A percentile compares a stretch with the other conserved stretches of the same genome.
Evolutionary conservation across 2,797 vertebrate species (phyloP).

Genomic region (Pygocentrus nattereri): DNA sequence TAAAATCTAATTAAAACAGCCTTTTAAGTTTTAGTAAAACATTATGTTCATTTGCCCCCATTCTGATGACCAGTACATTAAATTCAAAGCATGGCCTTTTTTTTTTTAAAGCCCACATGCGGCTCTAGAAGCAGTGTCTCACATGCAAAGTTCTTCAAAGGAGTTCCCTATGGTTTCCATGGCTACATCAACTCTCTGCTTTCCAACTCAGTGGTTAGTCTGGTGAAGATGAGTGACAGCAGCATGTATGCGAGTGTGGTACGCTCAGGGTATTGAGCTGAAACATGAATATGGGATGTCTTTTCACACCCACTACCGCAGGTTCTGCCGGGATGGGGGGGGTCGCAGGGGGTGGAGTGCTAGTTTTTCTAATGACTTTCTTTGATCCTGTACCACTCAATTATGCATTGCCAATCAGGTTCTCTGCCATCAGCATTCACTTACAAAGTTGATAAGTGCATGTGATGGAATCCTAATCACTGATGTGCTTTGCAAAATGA

Average conservation of each 20-base stretch:
- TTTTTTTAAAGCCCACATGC: constrained; percentile 33
- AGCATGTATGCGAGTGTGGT: constrained; percentile 24
- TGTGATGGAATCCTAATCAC: constrained; percentile 69
- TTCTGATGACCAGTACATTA: constrained; percentile 41
- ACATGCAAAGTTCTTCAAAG: constrained; percentile 34
- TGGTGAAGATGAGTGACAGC: constrained; percentile 32
- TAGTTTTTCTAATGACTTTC: constrained; percentile 70
- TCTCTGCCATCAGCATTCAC: constrained; percentile 58
- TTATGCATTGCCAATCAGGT: constrained; percentile 68
- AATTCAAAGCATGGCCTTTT: constrained; percentile 43
- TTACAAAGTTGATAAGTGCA: constrained; percentile 61
- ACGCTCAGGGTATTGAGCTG: constrained; percentile 5
- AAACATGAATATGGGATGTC: constrained; percentile 20
- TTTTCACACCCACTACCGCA: constrained; percentile 16
- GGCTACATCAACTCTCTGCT: constrained; percentile 34
- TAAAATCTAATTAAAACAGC: constrained; percentile 63
- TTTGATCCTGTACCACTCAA: constrained; percentile 51
- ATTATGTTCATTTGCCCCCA: constrained; percentile 46
- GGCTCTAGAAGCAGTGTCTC: neutral
- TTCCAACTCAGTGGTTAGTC: constrained; percentile 17
- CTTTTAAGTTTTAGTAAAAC: constrained; percentile 59
- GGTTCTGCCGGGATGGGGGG: neutral
- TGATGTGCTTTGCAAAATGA: constrained; percentile 60
- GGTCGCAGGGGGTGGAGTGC: constrained; percentile 11
- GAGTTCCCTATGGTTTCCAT: constrained; percentile 46